Conservation (phyloP, 2,888 invertebrate species). For the Agriopis leucophaearia region DNA sequence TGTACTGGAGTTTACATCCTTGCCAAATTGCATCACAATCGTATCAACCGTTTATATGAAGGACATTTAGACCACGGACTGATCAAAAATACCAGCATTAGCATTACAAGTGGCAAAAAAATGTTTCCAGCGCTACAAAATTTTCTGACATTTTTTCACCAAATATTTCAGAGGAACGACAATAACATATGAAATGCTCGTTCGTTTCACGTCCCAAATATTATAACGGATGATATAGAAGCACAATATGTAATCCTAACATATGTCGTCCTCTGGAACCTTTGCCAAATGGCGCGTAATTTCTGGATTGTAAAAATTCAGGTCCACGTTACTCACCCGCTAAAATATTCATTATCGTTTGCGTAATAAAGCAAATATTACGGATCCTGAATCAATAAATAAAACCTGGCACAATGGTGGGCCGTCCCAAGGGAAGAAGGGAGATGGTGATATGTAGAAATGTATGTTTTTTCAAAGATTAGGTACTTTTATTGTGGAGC, state of each 20-base stretch:
- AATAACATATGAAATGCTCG: slow-evolving; percentile 12
- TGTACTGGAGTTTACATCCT: too few species aligned
- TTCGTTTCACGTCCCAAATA: slow-evolving; percentile 21
- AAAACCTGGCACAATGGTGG: slow-evolving; percentile 25
- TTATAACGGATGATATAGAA: slow-evolving; percentile 23
- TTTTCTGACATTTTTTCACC: not conserved
- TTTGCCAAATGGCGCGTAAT: slow-evolving; percentile 43
- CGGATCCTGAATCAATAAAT: slow-evolving; percentile 41
- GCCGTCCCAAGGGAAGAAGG: slow-evolving; percentile 18
- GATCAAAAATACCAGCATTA: not conserved
- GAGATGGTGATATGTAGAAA: slow-evolving; percentile 18
- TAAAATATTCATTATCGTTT: slow-evolving; percentile 46
- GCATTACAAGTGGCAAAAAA: not conserved
- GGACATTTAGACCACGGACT: too few species aligned
- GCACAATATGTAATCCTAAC: slow-evolving; percentile 38
- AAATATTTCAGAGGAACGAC: slow-evolving; percentile 10
- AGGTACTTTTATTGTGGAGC: not conserved
- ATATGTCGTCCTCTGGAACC: slow-evolving; percentile 40
- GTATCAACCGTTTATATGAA: too few species aligned
- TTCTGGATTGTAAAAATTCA: slow-evolving; percentile 45
- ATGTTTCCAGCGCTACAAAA: not conserved
- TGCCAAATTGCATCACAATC: too few species aligned
- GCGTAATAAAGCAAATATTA: slow-evolving; percentile 46
- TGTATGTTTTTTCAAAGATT: slow-evolving; percentile 14
- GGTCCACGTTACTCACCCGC: slow-evolving; percentile 32